A percentile compares a stretch with the other conserved stretches of the same genome.
phyloP scores from a whole-genome alignment of 2,888 invertebrate species.

The Calameuta idolon region DNA sequence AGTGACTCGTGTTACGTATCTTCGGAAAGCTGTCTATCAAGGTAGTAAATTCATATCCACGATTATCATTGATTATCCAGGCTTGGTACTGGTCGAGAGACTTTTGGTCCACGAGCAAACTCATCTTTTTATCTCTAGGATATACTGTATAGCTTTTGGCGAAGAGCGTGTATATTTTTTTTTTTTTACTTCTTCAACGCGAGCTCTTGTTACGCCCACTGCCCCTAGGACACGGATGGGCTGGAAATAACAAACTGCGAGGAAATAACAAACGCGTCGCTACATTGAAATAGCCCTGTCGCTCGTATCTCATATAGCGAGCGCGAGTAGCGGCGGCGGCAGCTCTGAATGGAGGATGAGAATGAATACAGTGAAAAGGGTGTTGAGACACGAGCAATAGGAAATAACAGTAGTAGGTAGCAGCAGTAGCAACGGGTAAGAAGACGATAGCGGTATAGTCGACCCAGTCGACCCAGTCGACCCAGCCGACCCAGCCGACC shows the following conservation, averaged over 20 bases:
- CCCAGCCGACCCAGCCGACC: too few species aligned
- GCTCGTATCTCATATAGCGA: conserved; percentile 58
- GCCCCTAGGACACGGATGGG: conserved; percentile 11
- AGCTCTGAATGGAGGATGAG: conserved; percentile 10
- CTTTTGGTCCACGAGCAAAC: too few species aligned
- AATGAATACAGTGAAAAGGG: conserved; percentile 21
- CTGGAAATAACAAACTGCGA: conserved; percentile 64
- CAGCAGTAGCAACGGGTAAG: not conserved
- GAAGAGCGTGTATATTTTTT: not conserved
- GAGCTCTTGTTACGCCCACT: not conserved
- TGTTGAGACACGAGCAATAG: conserved; percentile 14
- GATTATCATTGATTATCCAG: not conserved
- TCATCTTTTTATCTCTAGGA: too few species aligned
- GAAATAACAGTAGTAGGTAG: conserved; percentile 14
- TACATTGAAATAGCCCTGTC: conserved; percentile 64
- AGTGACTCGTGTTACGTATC: not conserved
- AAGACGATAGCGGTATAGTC: not conserved
- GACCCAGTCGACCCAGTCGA: too few species aligned
- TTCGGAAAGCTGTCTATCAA: not conserved
- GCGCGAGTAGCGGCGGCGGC: not conserved
- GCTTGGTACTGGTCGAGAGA: not conserved
- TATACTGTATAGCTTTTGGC: not conserved
- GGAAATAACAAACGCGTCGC: conserved; percentile 65
- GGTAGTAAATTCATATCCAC: not conserved
- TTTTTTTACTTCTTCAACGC: not conserved